A percentile compares a stretch with the other conserved stretches of the same genome.
Evolutionary conservation across 1,140 invertebrate species (phyloP).

Genomic region (Drosophila baimaii): DNA sequence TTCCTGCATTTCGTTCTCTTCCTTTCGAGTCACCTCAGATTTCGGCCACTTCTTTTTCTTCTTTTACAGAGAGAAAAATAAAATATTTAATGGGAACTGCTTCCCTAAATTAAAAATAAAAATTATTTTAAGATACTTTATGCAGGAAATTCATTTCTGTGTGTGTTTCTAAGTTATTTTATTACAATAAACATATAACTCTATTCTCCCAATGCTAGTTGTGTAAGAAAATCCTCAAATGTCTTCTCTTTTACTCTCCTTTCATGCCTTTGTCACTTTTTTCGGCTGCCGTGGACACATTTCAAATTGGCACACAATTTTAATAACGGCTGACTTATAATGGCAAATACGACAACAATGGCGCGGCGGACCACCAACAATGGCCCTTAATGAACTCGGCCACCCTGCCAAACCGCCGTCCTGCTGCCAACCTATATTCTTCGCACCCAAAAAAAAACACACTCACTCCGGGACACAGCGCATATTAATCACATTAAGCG

Average conservation of each 20-base stretch:
- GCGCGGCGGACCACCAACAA: constrained; percentile 54
- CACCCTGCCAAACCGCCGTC: constrained; percentile 21
- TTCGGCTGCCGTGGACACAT: constrained; percentile 57
- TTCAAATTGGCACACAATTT: constrained; percentile 70
- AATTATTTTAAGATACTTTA: too few species aligned
- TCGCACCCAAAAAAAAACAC: constrained; percentile 18
- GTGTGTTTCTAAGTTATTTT: too few species aligned
- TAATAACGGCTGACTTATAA: constrained; percentile 74
- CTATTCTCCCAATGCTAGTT: constrained; percentile 6
- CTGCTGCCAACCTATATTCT: constrained; percentile 55
- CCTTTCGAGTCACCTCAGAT: constrained; percentile 10
- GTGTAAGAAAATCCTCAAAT: constrained; percentile 59
- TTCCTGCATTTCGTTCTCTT: constrained; percentile 49
- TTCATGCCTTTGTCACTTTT: constrained; percentile 54
- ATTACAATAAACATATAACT: neutral
- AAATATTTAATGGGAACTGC: too few species aligned
- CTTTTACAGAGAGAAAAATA: neutral
- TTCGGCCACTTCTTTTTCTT: too few species aligned
- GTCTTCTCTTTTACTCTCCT: constrained; percentile 33
- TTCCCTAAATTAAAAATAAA: too few species aligned
- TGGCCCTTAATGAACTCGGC: constrained; percentile 74
- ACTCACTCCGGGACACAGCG: constrained; percentile 85
- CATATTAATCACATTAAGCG: constrained; percentile 97
- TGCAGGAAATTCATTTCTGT: too few species aligned
- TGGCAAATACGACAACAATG: constrained; percentile 51